Evolutionary conservation across 2,797 vertebrate genomes (phyloP), one percentile per base, ranked within the genome.

Genomic region (Tenualosa thibaudeaui): DNA sequence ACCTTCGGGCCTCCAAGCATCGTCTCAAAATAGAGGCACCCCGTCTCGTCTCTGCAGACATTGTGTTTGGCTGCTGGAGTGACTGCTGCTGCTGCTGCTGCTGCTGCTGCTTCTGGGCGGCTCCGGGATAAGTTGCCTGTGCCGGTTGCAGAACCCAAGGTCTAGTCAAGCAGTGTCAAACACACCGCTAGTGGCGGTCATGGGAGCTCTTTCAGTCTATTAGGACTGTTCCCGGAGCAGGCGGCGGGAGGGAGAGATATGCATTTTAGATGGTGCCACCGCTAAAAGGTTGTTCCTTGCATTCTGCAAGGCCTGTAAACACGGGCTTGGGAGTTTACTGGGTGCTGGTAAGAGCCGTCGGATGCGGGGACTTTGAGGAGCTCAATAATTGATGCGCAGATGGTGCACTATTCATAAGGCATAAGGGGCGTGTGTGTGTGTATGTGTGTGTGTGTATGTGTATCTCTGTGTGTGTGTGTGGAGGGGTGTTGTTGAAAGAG

Each of bases 321-420:
- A 58, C 62, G 83, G 83, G 87, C 62, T 84, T 83, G 56, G 46
- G 86, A 87, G 84, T 84, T 88, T n/a, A 83, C 58, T 85, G 75
- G 13, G 40, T 87, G 85, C 85, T 1, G 65, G 83, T 82, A 87
- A 85, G 65, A 81, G 86, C 84, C 82, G 19, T 81, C 85, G 82
- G 84, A 90, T 78, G n/a, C 83, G 40, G 81, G 71, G 87, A 88
- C 86, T 87, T 90, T 89, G 71, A 85, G 81, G 84, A 37, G 24
- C 86, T 89, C 86, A 89, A 86, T 90, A 87, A 89, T 88, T 84
- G 51, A 90, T 90, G 83, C 82, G 81, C 81, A 84, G 82, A 88
- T 81, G 26, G 85, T 90, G 65, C 87, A 88, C 87, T 90, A 91
- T 92, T 90, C 89, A 91, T 90, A 87, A 89, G 89, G 87, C 87